Evolutionary conservation across 23 tunicate species (phyloP), one percentile per base, ranked within the genome.

Genomic region (Trididemnum miniatum): DNA sequence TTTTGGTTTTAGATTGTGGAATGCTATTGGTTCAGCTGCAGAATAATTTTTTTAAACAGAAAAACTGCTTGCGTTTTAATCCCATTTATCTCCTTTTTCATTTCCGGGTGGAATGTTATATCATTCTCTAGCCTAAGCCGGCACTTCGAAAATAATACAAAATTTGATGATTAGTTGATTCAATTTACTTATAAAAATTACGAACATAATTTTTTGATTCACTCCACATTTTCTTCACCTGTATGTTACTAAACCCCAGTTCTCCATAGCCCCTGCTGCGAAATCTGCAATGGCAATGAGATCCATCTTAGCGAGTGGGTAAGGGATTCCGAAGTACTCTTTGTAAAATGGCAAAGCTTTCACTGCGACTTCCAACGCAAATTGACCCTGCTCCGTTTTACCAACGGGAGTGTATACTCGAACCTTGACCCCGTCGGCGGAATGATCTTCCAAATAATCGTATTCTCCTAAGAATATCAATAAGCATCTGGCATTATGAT

Each of bases 191-290:
- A n/a, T n/a, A n/a, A n/a, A n/a, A n/a, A n/a, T n/a, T n/a, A n/a
- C n/a, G n/a, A n/a, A n/a, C n/a, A n/a, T n/a, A n/a, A n/a, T n/a
- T n/a, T n/a, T n/a, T n/a, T n/a, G n/a, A n/a, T n/a, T n/a, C n/a
- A n/a, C n/a, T n/a, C n/a, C 57, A 62, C 83, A 20, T 59, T n/a
- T n/a, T n/a, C n/a, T n/a, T n/a, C n/a, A 91, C 87, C 93, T 71
- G 83, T 96, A 96, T 33, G 99, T 96, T 0, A 96, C 89, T 50
- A 96, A 77, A 4, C 99, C 99, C 99, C 99, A 96, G 84, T 96
- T 96, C 71, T 96, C 99, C 99, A 96, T 96, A 2, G 99, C 99
- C 1, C 97, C 97, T 50, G 97, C 94, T 30, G 87, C 63, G 77
- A 96, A 91, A 74, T 96, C 97, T 59, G 99, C 91, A 40, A 96